Evolutionary conservation across 2,113 vertebrate species (phyloP).

Genomic region (Nycticebus coucang): DNA sequence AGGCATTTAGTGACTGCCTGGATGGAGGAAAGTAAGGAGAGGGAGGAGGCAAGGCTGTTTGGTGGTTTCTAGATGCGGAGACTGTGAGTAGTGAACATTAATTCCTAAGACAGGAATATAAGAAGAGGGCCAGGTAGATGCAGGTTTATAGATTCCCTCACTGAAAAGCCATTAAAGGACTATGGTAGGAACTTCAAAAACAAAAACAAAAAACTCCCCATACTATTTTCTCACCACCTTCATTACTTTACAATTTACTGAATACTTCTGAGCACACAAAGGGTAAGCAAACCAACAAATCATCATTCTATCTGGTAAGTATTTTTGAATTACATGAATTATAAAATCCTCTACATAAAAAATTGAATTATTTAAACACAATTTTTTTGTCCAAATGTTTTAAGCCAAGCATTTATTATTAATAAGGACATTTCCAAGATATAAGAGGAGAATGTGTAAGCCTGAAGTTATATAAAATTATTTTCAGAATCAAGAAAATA

Average conservation of each 20-base stretch:
- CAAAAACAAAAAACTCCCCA: not conserved
- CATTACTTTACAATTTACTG: not conserved
- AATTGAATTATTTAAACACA: slow-evolving; percentile 42
- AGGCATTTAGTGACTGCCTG: not conserved
- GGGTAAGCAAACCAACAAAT: not conserved
- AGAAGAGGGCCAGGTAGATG: not conserved
- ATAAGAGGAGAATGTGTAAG: slow-evolving; percentile 24
- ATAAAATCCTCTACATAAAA: not conserved
- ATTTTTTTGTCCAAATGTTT: slow-evolving; percentile 9
- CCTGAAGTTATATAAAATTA: slow-evolving; percentile 61
- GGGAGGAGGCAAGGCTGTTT: not conserved
- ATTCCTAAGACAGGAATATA: not conserved
- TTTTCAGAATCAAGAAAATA: slow-evolving; percentile 69
- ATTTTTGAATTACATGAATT: slow-evolving; percentile 4
- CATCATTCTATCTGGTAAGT: not conserved
- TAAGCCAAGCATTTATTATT: slow-evolving; percentile 49
- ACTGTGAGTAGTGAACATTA: not conserved
- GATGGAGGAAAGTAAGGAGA: not conserved
- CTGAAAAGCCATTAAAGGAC: not conserved
- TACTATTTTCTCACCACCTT: not conserved
- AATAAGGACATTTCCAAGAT: slow-evolving; percentile 41
- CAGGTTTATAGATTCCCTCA: not conserved
- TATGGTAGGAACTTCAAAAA: not conserved
- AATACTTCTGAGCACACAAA: not conserved
- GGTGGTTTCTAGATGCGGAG: not conserved